These are phyloP conservation scores for Alouatta caraya DNA, from an alignment of 2,797 vertebrate species.

Conservation along the genomic window DNA sequence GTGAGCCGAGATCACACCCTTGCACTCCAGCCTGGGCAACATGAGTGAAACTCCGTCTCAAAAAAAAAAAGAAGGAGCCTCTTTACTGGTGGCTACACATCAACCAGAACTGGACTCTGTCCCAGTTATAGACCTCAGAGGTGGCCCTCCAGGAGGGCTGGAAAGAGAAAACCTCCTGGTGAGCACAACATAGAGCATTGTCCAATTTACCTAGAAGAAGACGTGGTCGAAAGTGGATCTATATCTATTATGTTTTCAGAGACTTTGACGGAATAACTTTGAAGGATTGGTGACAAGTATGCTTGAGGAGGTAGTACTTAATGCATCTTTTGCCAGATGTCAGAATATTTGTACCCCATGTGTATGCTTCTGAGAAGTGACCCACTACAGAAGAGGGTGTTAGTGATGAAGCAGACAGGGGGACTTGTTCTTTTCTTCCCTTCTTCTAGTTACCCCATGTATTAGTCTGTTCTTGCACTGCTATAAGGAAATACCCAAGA, in stretches of 20 bases:
- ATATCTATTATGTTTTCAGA: background rate
- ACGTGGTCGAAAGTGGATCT: background rate
- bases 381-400: background rate
- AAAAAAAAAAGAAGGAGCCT: too few species aligned
- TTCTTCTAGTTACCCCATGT: background rate
- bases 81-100: background rate
- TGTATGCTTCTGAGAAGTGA: background rate
- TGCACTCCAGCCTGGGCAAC: too few species aligned
- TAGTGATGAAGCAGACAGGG: background rate
- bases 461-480: too few species aligned
- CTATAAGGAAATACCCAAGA: too few species aligned
- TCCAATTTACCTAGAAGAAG: background rate
- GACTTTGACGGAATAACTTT: background rate
- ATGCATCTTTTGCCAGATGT: background rate
- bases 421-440: background rate
- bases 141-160: background rate
- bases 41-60: too few species aligned
- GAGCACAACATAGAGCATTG: background rate
- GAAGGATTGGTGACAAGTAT: background rate
- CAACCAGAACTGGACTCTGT: background rate
- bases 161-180: background rate
- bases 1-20: too few species aligned
- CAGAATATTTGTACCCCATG: background rate
- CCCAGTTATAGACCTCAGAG: background rate
- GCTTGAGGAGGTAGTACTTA: background rate